Percentiles rank a stretch among this genome's conserved stretches.
These are phyloP conservation scores for Meiosimyza platycephala DNA, from an alignment of 2,888 invertebrate genomes.

Conservation along the genomic window DNA sequence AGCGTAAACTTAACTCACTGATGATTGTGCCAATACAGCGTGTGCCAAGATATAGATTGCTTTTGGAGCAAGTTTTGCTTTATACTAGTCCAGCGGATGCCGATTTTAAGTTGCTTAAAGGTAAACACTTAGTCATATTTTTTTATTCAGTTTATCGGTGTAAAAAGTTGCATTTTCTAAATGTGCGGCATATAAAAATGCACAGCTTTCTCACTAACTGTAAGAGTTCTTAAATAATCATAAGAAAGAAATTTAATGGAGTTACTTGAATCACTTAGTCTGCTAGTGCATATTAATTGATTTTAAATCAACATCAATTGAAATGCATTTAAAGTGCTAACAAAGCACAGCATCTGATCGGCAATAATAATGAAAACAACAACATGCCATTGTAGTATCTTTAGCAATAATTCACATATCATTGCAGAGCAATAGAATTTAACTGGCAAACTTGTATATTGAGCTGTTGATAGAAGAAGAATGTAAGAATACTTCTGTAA, in stretches of 20 bases:
- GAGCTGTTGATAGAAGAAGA: no score
- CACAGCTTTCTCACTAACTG: no score
- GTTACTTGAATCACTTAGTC: constrained; percentile 1
- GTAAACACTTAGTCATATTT: constrained; percentile 56
- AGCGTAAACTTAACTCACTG: constrained; percentile 76
- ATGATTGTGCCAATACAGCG: constrained; percentile 84
- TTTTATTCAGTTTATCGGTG: no score
- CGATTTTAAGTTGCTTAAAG: constrained; percentile 70
- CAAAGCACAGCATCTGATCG: background rate
- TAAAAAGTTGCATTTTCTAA: no score
- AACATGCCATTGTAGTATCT: no score
- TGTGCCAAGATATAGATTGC: constrained; percentile 79
- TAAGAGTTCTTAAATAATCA: no score
- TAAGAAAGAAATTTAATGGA: constrained; percentile 16
- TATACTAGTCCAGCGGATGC: constrained; percentile 72
- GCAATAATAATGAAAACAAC: constrained; percentile 7
- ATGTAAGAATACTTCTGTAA: no score
- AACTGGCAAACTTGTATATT: no score
- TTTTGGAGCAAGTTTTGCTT: constrained; percentile 76
- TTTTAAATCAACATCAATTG: constrained; percentile 32
- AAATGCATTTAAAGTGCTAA: constrained; percentile 23
- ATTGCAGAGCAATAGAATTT: no score
- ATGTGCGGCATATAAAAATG: no score
- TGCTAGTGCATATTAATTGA: constrained; percentile 26
- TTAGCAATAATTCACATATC: no score